Evolutionary conservation across 2,113 vertebrate genomes (phyloP), one percentile per base, ranked within the genome.

Genomic region (Panurus biarmicus): DNA sequence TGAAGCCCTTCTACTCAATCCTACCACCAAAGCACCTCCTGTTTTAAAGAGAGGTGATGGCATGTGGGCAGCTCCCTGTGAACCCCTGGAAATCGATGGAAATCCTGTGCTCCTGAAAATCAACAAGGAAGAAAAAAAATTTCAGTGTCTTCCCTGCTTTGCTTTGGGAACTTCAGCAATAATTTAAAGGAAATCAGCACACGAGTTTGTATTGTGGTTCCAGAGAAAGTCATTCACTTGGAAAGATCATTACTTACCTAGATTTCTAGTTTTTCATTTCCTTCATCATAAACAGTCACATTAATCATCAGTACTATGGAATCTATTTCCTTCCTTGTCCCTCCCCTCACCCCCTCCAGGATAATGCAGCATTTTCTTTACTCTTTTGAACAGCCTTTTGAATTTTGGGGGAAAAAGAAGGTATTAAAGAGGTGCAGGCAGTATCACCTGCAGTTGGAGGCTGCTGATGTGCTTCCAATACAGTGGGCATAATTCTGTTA

Each of bases 221-320:
- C 67, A 79, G 79, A 91, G 89, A 94, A 97, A 97, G 92, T 93
- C 70, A 94, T 93, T 96, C 90, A 93, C 90, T 89, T 91, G 89
- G 86, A 98, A 92, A 81, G 94, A 95, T 90, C 70, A 89, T 97
- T 94, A 96, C 70, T 96, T 97, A 95, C 38, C 79, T 91, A 94
- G 88, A 97, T 96, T 96, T 96, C 96, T 94, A 40, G 73, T 95
- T 97, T 97, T 97, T 97, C 90, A 96, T 96, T 98, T 97, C 93
- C 81, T 97, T 96, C 85, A 92, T 90, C 95, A 94, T 94, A 85
- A 87, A 85, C 58, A 95, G 92, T 47, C 87, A 91, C 91, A 97
- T 95, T 94, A 97, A 98, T 98, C 96, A 97, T 79, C 87, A 97
- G 51, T 51, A 76, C 60, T 79, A 87, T 21, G 92, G 87, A 89